Conservation (phyloP, 2,113 vertebrate species). For the Proterorhinus semilunaris region DNA sequence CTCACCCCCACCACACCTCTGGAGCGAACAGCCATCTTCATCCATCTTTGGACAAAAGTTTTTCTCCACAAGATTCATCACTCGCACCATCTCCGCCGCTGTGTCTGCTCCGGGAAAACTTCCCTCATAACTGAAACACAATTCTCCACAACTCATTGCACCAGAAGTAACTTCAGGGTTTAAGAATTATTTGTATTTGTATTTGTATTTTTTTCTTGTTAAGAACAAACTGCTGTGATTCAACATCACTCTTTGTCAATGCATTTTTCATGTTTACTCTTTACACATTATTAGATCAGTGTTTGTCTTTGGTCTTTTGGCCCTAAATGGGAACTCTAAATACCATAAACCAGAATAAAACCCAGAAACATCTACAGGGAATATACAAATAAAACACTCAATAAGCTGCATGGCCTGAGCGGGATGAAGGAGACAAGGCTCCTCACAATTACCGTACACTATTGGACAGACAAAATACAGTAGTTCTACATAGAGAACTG, state of each 20-base stretch:
- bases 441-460: too few species aligned
- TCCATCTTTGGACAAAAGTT: slow-evolving; percentile 10
- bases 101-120: neutral
- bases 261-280: neutral
- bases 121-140: slow-evolving; percentile 6
- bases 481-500: too few species aligned
- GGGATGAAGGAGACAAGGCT: too few species aligned
- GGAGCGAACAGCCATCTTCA: neutral
- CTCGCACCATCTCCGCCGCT: neutral
- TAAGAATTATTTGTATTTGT: neutral
- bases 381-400: too few species aligned
- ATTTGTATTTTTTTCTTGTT: neutral
- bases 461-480: too few species aligned
- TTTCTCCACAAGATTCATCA: neutral
- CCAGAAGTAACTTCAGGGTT: slow-evolving; percentile 3
- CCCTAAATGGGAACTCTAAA: too few species aligned
- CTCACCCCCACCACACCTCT: neutral
- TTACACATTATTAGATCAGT: neutral
- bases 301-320: too few species aligned
- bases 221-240: neutral
- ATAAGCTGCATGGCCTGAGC: too few species aligned
- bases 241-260: neutral
- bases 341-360: too few species aligned
- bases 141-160: slow-evolving; percentile 4
- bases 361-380: too few species aligned